These are phyloP conservation scores for Prietella phreatophila DNA, from an alignment of 2,113 vertebrate species.

Conservation along the genomic window DNA sequence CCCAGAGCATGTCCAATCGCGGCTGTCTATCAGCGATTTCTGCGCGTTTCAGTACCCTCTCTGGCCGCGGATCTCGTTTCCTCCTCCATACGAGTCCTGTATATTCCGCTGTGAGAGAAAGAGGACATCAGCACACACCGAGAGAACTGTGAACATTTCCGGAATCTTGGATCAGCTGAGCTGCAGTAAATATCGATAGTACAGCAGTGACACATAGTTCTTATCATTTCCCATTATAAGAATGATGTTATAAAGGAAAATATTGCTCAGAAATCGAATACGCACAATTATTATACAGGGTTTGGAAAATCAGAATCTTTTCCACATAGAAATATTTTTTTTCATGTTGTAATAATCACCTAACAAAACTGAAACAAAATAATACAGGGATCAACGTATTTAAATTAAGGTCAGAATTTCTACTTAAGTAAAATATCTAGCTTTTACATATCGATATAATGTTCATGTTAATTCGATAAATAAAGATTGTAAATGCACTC, in stretches of 20 bases:
- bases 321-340: no score
- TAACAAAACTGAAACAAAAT: not conserved
- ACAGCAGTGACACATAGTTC: not conserved
- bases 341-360: not conserved
- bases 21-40: constrained; percentile 14
- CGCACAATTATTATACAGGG: not conserved
- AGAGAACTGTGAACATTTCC: not conserved
- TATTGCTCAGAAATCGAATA: not conserved
- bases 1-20: not conserved
- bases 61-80: constrained; percentile 22
- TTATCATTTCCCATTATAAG: not conserved
- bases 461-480: not conserved
- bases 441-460: not conserved
- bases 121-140: not conserved
- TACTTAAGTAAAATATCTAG: not conserved
- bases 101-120: not conserved
- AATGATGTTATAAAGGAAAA: not conserved
- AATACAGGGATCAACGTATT: not conserved
- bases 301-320: not conserved
- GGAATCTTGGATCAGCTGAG: not conserved
- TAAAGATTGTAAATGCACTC: not conserved
- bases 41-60: not conserved
- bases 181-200: not conserved
- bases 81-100: constrained; percentile 15
- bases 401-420: not conserved